Evolutionary conservation across 2,888 invertebrate species (phyloP).

Genomic region (Caenorhabditis sinica): DNA sequence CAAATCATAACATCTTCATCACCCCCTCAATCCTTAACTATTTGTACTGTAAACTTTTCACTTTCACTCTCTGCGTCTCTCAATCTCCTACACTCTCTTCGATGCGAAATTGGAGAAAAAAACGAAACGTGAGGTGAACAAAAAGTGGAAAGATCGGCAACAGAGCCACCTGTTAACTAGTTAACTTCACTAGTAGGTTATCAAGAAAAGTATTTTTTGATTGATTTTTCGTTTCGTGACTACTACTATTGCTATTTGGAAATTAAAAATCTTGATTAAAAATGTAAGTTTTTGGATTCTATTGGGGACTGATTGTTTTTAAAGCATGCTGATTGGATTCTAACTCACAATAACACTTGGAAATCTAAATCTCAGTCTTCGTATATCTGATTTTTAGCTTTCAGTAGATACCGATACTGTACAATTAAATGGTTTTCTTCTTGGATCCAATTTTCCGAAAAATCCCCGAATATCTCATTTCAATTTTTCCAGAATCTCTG

Average conservation of each 20-base stretch:
- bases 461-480: neutral
- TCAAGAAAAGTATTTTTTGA: conserved; percentile 1
- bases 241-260: neutral
- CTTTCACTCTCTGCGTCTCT: conserved; percentile 16
- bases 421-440: too few species aligned
- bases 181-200: conserved; percentile 28
- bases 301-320: neutral
- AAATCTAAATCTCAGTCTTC: neutral
- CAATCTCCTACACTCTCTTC: neutral
- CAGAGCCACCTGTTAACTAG: conserved; percentile 52
- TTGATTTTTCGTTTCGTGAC: conserved; percentile 3
- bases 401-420: too few species aligned
- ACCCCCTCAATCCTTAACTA: conserved; percentile 6
- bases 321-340: conserved; percentile 1
- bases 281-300: conserved; percentile 31
- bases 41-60: conserved; percentile 31
- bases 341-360: neutral
- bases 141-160: conserved; percentile 17
- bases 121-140: conserved; percentile 39
- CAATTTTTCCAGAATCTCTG: neutral
- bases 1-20: neutral
- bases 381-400: neutral
- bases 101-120: neutral
- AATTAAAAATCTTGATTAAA: neutral
- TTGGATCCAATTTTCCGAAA: too few species aligned